Evolutionary conservation across 2,888 invertebrate species (phyloP).

Genomic region (Monopis laevigella): DNA sequence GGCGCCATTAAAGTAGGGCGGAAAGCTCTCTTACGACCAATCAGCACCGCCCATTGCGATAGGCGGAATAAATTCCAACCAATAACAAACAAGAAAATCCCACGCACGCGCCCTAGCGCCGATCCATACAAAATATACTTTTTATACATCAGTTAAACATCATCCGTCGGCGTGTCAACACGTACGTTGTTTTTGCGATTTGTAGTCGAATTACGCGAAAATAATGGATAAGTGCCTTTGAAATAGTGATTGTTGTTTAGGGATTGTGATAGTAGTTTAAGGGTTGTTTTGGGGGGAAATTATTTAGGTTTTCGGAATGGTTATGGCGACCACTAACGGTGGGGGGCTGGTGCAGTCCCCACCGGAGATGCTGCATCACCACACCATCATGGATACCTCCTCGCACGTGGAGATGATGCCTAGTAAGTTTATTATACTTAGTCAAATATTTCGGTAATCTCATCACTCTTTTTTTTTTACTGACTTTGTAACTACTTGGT

Average conservation of each 20-base stretch:
- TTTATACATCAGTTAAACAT: conserved; percentile 62
- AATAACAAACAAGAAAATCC: conserved; percentile 36
- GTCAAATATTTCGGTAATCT: no score
- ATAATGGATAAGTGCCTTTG: conserved; percentile 35
- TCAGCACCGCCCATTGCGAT: conserved; percentile 28
- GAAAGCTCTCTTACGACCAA: conserved; percentile 36
- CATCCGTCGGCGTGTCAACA: conserved; percentile 46
- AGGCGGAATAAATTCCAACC: conserved; percentile 48
- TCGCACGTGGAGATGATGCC: conserved; percentile 64
- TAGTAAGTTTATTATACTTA: no score
- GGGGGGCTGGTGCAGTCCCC: conserved; percentile 65
- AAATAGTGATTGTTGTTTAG: no score
- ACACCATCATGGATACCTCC: conserved; percentile 60
- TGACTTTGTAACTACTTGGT: no score
- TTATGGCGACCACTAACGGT: conserved; percentile 61
- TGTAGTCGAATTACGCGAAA: conserved; percentile 27
- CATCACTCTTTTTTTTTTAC: no score
- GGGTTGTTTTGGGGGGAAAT: not conserved
- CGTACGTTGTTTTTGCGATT: conserved; percentile 29
- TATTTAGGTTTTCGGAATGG: conserved; percentile 29
- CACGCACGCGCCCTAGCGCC: conserved; percentile 58
- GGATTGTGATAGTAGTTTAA: no score
- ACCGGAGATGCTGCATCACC: conserved; percentile 62
- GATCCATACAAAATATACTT: conserved; percentile 61
- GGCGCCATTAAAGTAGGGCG: conserved; percentile 61